Base-by-base conservation (phyloP, 2,888 invertebrate species). In the Folsomia candida region DNA sequence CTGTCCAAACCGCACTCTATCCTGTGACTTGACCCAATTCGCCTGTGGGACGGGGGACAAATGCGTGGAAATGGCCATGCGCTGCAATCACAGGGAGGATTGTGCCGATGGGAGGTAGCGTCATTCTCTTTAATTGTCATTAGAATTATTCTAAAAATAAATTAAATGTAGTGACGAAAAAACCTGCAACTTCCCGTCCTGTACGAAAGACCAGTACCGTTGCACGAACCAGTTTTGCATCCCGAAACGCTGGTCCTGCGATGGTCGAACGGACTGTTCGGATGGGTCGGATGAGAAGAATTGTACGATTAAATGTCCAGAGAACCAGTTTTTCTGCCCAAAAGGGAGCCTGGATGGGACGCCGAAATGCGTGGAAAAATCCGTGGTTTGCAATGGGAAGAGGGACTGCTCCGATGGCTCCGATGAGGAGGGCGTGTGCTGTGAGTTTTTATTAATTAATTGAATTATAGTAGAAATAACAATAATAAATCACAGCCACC, bases 361-460 rank as follows among this genome's bases (percentile, higher is more conserved):
- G 18, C 91, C 92, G 75, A 91, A 92, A 82, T 97, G 97, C 82
- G 96, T 97, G 73, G 89, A 92, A 65, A 88, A 91, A 80, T 88
- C 90, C 24, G 92, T 93, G 83, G 87, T 97, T 22, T 97, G 97
- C 83, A 94, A 97, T 82, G 93, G 92, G 0, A 92, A 92, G 82
- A 86, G 88, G 74, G 97, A 97, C 83, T 97, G 97, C 81, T 91
- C 91, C 74, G 96, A 97, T 83, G 90, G 91, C 59, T 91, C 93
- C 65, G 97, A 97, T 82, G 95, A 95, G 83, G 91, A 91, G 81
- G 86, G 88, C 6, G 91, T 91, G 74, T 95, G 95, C 83, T 94
- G 94, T 94, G 84, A 90, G 91, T 61, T 20, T 51, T 51, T 51
- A 51, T 59, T 26, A 27, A 18, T 59, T 59, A 25, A 37, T 6